phyloP scores from a whole-genome alignment of 2,113 vertebrate species.

The Chroicocephalus ridibundus region DNA sequence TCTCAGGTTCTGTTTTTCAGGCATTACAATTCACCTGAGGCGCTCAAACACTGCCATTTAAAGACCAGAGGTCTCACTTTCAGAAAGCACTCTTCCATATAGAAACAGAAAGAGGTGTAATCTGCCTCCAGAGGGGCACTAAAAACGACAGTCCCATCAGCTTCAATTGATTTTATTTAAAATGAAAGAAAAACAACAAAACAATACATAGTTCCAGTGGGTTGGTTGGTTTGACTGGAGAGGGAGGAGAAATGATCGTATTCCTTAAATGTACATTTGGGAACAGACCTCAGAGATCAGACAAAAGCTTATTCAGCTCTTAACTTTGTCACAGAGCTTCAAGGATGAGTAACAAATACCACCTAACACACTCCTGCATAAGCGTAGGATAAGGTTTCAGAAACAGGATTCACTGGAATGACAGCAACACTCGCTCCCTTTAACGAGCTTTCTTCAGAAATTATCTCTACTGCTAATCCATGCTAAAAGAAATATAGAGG shows the following conservation, averaged over 20 bases:
- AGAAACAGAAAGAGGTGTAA: neutral
- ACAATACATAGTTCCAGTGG: neutral
- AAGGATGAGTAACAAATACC: conserved; percentile 25
- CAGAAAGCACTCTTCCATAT: neutral
- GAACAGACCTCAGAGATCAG: neutral
- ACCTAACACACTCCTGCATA: neutral
- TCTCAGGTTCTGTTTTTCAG: neutral
- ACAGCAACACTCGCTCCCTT: neutral
- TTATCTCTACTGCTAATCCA: neutral
- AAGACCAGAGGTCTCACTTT: neutral
- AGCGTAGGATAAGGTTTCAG: neutral
- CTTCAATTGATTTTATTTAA: neutral
- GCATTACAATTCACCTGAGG: neutral
- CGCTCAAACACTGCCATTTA: neutral
- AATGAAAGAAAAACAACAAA: neutral
- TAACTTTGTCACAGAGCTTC: conserved; percentile 16
- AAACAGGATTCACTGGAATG: neutral
- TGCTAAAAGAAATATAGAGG: neutral
- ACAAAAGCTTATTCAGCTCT: conserved; percentile 13
- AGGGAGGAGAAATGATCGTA: neutral
- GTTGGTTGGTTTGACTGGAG: neutral
- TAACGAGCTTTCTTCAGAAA: neutral
- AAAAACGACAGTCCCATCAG: neutral
- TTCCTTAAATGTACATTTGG: neutral
- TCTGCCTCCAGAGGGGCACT: neutral